Conservation (phyloP, 2,888 invertebrate species). For the Drosophila antonietae region DNA sequence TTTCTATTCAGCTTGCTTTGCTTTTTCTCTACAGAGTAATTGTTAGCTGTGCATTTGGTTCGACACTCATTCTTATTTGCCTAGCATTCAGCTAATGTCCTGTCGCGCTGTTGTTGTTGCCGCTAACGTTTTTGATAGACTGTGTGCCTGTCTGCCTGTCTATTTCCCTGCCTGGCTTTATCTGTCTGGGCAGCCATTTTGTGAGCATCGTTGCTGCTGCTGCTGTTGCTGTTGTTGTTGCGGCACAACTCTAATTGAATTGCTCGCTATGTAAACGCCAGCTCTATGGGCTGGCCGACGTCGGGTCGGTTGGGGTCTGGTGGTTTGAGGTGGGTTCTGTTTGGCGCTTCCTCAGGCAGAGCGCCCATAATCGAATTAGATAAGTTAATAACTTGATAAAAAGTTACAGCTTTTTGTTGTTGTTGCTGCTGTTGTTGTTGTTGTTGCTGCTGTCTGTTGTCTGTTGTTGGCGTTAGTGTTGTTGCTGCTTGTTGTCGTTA, state of each 20-base stretch:
- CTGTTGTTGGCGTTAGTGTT: slow-evolving; percentile 40
- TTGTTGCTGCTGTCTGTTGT: slow-evolving; percentile 18
- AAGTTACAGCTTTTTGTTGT: slow-evolving; percentile 66
- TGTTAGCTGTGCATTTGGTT: not conserved
- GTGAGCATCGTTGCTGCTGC: slow-evolving; percentile 39
- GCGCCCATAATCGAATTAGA: slow-evolving; percentile 77
- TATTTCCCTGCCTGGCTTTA: slow-evolving; percentile 32
- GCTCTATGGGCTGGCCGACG: slow-evolving; percentile 9
- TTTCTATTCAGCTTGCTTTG: too few relatives aligned
- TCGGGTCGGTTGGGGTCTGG: not conserved
- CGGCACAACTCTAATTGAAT: slow-evolving; percentile 75
- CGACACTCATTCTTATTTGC: not conserved
- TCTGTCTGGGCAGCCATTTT: slow-evolving; percentile 50
- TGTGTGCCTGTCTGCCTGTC: slow-evolving; percentile 34
- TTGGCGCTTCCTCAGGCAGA: slow-evolving; percentile 37
- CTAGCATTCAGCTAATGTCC: slow-evolving; percentile 41
- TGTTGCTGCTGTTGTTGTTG: slow-evolving; percentile 32
- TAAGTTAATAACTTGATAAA: slow-evolving; percentile 81
- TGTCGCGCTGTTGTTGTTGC: slow-evolving; percentile 41
- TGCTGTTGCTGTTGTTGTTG: slow-evolving; percentile 49
- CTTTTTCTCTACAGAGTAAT: not conserved
- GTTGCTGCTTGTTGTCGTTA: slow-evolving; percentile 43
- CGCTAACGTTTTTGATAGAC: slow-evolving; percentile 36
- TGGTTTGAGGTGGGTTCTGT: not conserved
- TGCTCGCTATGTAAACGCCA: slow-evolving; percentile 68